Percentiles rank a stretch among this genome's conserved stretches.
Conservation (phyloP, 2,888 invertebrate genomes). For the Amblyteles armatorius region DNA sequence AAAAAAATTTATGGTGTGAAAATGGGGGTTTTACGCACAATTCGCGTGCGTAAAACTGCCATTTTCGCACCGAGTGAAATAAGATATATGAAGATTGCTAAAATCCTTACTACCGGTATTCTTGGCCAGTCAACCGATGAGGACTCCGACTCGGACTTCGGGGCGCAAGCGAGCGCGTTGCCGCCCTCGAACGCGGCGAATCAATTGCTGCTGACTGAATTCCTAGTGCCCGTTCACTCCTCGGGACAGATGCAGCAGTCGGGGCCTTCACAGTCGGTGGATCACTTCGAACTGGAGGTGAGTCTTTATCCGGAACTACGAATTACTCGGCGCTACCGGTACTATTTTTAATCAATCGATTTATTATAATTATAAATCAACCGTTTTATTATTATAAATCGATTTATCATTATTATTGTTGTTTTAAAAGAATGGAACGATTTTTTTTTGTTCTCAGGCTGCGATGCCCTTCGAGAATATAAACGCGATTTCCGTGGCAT, state of each 20-base stretch:
- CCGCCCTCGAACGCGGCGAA: conserved; percentile 72
- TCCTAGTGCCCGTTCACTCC: conserved; percentile 65
- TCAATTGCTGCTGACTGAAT: conserved; percentile 70
- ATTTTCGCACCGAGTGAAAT: too few species aligned
- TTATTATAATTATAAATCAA: too few species aligned
- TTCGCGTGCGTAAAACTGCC: too few species aligned
- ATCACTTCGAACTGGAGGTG: conserved; percentile 70
- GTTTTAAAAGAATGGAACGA: not conserved
- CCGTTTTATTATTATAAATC: too few species aligned
- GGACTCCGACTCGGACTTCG: conserved; percentile 79
- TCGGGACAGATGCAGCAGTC: conserved; percentile 60
- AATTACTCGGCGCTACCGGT: conserved; percentile 3
- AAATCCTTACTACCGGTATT: not conserved
- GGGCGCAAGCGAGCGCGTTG: conserved; percentile 70
- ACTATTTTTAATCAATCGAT: not conserved
- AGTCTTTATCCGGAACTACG: conserved; percentile 44
- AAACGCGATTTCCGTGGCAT: conserved; percentile 62
- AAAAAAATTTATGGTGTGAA: too few species aligned
- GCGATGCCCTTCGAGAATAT: conserved; percentile 70
- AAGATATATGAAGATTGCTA: not conserved
- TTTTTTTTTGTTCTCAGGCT: conserved; percentile 66
- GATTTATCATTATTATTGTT: too few species aligned
- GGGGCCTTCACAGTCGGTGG: conserved; percentile 56
- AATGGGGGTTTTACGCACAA: too few species aligned
- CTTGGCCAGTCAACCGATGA: conserved; percentile 80